Evolutionary conservation across 2,888 invertebrate species (phyloP).

Genomic region (Kuschelorhynchus macadamiae): DNA sequence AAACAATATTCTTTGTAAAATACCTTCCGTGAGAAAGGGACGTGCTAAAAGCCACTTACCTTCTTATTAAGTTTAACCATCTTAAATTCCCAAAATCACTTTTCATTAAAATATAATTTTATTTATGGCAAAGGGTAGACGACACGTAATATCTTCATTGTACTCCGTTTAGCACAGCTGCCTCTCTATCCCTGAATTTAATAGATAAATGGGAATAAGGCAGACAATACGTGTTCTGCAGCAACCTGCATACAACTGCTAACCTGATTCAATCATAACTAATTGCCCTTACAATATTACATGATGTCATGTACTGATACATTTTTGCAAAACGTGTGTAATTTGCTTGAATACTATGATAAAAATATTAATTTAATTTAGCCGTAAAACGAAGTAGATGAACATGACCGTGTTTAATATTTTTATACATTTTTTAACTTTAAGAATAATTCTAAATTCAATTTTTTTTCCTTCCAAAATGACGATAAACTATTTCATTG

Average conservation of each 20-base stretch:
- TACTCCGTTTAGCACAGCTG: conserved; percentile 38
- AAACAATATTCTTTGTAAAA: background rate
- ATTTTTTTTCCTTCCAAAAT: no score
- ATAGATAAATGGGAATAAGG: conserved; percentile 38
- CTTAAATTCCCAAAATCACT: conserved; percentile 44
- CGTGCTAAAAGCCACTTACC: conserved; percentile 8
- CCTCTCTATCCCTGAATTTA: conserved; percentile 42
- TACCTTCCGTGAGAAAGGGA: background rate
- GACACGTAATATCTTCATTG: conserved; percentile 49
- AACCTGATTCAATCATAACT: conserved; percentile 10
- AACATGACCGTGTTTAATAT: no score
- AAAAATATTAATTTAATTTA: no score
- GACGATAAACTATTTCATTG: no score
- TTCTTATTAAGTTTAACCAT: conserved; percentile 19
- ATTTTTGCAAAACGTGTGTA: no score
- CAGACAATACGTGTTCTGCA: conserved; percentile 18
- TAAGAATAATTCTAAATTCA: background rate
- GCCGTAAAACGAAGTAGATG: no score
- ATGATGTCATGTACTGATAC: no score
- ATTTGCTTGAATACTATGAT: no score
- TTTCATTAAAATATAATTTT: conserved; percentile 49
- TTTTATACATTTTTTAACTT: background rate
- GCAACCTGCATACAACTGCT: conserved; percentile 16
- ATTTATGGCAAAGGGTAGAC: conserved; percentile 40
- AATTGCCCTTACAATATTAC: no score